Evolutionary conservation across 2,888 invertebrate genomes (phyloP).

Genomic region (Lasioglossum leucozonium): DNA sequence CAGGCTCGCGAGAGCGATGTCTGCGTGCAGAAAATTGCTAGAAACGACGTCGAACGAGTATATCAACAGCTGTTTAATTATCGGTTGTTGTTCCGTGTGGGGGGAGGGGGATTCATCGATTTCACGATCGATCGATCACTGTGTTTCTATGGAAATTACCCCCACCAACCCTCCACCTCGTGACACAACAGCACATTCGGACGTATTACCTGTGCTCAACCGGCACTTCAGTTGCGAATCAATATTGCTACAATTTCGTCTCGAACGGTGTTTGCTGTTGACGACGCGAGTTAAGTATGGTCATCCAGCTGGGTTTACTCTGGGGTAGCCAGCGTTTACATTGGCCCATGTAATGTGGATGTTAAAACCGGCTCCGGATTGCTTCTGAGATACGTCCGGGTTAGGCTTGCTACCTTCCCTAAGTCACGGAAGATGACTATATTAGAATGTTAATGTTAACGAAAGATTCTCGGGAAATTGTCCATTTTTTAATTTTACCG

Average conservation of each 20-base stretch:
- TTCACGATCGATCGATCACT: background rate
- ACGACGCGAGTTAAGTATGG: background rate
- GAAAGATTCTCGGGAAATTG: background rate
- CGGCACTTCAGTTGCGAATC: background rate
- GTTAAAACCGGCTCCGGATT: background rate
- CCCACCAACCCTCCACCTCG: too few species aligned
- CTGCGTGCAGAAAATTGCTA: too few species aligned
- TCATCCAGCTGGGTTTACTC: background rate
- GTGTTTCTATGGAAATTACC: background rate
- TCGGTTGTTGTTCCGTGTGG: background rate
- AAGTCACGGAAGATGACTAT: too few species aligned
- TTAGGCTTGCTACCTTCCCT: too few species aligned
- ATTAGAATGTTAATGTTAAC: too few species aligned
- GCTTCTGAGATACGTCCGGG: too few species aligned
- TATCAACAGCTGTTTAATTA: background rate
- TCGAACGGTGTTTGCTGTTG: constrained; percentile 3
- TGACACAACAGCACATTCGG: background rate
- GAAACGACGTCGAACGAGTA: background rate
- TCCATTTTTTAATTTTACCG: too few species aligned
- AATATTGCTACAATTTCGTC: constrained; percentile 12
- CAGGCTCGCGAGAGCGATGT: background rate
- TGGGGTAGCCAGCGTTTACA: background rate
- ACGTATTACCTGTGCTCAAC: background rate
- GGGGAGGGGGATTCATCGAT: background rate
- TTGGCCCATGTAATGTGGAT: background rate